Base-by-base conservation (phyloP, 2,797 vertebrate species). In the Sebastes paucispinis region DNA sequence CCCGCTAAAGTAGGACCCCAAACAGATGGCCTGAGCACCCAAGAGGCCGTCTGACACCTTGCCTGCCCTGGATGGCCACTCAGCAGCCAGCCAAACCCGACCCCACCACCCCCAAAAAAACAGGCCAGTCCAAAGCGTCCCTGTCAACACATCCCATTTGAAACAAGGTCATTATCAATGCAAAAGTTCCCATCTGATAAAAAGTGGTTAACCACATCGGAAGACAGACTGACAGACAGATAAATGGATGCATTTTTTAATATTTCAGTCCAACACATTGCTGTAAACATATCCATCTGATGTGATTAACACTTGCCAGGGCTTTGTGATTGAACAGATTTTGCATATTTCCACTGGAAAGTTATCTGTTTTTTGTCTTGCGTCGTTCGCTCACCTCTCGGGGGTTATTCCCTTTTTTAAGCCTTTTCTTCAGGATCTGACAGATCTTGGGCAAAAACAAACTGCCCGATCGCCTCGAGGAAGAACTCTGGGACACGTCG, bases 21-120 rank as follows among this genome's bases (percentile, higher is more conserved):
- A 93, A 92, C 93, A 95, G 94, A 95, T 94, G 94, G 93, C 91
- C 86, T 9, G 78, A 80, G 84, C 87, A 89, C 93, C 92, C 91
- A 4, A 55, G 93, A 92, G 92, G 91, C 86, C 8, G 83, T 67
- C 89, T 89, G 84, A 91, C 88, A 91, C 91, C 86, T 90, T 82
- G 88, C 87, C 89, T 47, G 81, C 81, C 71, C 79, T 88, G 88
- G 86, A 91, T 75, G 84, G 88, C 78, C 92, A 89, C 87, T 92
- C 90, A 88, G 79, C 86, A 84, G 81, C 89, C 84, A 78, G 81
- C 75, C 43, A n/a, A 67, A 18, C 47, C 1, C 1, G 24, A 2
- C 47, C 1, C 16, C 43, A 7, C 3, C 7, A 7, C 1, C 16
- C 6, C 75, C 73, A 75, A 10, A 24, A 74, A 74, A 81, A 67